Evolutionary conservation across 92 coral and sea anemone species (phyloP).

Genomic region (Blastomussa wellsi): DNA sequence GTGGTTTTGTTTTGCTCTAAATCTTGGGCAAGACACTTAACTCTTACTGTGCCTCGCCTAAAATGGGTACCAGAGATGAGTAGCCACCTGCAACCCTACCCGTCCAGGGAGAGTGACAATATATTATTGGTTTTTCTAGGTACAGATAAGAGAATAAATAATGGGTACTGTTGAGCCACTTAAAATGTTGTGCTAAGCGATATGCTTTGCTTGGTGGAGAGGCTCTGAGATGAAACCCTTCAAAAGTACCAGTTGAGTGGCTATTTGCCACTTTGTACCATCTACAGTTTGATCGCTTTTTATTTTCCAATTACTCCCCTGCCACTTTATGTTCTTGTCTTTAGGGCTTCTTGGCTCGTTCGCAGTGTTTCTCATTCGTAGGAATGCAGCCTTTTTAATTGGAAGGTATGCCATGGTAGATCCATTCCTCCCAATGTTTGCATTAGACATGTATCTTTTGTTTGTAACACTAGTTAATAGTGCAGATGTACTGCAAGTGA

Average conservation of each 20-base stretch:
- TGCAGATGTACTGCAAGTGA: background rate
- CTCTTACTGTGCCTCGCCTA: background rate
- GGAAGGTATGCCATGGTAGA: constrained; percentile 77
- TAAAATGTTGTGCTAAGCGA: background rate
- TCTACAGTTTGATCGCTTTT: background rate
- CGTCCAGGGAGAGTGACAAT: background rate
- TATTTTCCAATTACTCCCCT: background rate
- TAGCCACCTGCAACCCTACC: background rate
- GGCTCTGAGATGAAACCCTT: background rate
- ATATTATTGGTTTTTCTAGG: background rate
- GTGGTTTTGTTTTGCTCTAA: background rate
- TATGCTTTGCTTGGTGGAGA: background rate
- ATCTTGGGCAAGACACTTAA: background rate
- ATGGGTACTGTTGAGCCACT: background rate
- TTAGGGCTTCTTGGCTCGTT: constrained; percentile 90
- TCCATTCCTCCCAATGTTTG: background rate
- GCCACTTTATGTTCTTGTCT: background rate
- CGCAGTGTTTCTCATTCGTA: constrained; percentile 87
- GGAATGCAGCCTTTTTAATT: constrained; percentile 95
- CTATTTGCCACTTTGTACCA: background rate
- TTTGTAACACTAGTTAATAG: too few relatives aligned
- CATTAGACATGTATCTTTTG: background rate
- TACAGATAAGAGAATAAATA: background rate
- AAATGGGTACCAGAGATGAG: background rate
- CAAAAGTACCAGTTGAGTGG: background rate